Evolutionary conservation across 2,797 vertebrate genomes (phyloP), one percentile per base, ranked within the genome.

Genomic region (Propithecus deckenii): DNA sequence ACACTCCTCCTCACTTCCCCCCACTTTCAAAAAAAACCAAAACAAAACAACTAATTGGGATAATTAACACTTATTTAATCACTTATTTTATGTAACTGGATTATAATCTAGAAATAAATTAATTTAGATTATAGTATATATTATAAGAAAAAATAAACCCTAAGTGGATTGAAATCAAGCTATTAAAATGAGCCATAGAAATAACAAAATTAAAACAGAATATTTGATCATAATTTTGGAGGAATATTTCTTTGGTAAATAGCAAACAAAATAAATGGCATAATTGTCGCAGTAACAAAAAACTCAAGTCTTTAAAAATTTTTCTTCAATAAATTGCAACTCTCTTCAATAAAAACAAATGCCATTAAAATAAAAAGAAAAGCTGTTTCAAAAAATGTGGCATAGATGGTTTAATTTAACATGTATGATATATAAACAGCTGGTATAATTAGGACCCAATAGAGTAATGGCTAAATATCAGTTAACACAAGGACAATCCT

Each of bases 191-290:
- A 91, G 28, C 72, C 85, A 85, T 32, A 85, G 18, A 90, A 75
- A 75, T 86, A 78, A 93, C 11, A 65, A 67, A 96, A 71, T 59
- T 50, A 74, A 96, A 94, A 78, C 30, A 86, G 75, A 80, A 55
- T 61, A 86, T 79, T 88, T 85, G 35, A 67, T 75, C 52, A 81
- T n/a, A 69, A 50, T 23, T 69, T 61, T 65, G 4, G 78, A 96
- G 10, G 18, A 72, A 28, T 28, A 30, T 30, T 71, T 87, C 94
- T 61, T 93, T 90, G 32, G 20, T 81, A 90, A 86, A n/a, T 75
- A 96, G 1, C 4, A 93, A 94, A 80, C 89, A 83, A 48, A 94
- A 80, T 92, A 86, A 48, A 96, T 86, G 94, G 15, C 35, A 23
- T 63, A 81, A 72, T 46, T 69, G 74, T 71, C 41, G 69, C 76